Evolutionary conservation across 2,113 vertebrate species (phyloP), one percentile per base, ranked within the genome.

Genomic region (Gymnogyps californianus): DNA sequence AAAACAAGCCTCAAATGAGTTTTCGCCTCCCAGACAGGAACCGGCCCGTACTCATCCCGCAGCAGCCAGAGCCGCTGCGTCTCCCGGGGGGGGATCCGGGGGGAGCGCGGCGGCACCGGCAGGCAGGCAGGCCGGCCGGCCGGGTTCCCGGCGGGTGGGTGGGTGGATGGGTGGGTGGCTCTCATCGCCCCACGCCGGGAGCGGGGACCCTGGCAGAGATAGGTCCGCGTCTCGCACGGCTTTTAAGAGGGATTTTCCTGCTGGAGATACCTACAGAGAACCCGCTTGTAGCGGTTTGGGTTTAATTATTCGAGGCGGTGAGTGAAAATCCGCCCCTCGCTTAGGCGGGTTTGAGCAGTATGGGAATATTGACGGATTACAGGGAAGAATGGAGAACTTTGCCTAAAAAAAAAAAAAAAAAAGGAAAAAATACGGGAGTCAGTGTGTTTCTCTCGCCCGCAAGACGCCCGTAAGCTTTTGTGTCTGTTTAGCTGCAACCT

Each of bases 401-500:
- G 84, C 72, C 84, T 80, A 38, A 42, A 12, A 13, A 12, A 15
- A 13, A 4, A 17, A 46, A 17, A 24, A 25, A 38, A 24, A 9
- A 1, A 1, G 6, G 11, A 1, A 8, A 31, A 66, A 25, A 32
- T 22, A 42, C 34, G 40, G 18, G 75, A 94, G 31, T 61, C 94
- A 52, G 75, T 38, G 83, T 31, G 79, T 95, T 93, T 66, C 92
- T 93, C 84, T 95, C 4, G 10, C 79, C 96, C 79, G 18, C n/a
- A 70, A 91, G 87, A 89, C 78, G 38, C 97, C 93, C 70, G 34
- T 64, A 34, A 51, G 96, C 89, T 96, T 98, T 97, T 96, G 97
- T 98, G 96, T 93, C 89, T 94, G 91, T 93, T 93, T 94, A 87
- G 94, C 81, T 47, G 94, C 97, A 97, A 70, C 91, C 96, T 97